These are phyloP conservation scores for Tringa solitaria DNA, from an alignment of 2,113 vertebrate species.

Conservation along the genomic window DNA sequence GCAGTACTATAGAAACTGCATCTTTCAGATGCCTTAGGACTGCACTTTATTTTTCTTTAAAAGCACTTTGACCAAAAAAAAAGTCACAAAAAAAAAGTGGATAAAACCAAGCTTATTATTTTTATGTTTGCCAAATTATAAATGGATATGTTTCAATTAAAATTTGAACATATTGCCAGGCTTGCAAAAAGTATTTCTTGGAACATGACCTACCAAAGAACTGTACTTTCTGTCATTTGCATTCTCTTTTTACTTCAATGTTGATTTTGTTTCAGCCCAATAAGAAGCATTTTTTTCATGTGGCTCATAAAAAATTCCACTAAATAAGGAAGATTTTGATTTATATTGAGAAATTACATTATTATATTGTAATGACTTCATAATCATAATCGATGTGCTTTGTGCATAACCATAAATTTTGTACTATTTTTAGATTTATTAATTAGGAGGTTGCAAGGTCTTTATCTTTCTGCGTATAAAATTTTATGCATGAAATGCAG, in stretches of 20 bases:
- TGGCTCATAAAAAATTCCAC: neutral
- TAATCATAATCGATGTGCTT: conserved; percentile 55
- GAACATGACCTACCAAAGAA: neutral
- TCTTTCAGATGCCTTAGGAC: neutral
- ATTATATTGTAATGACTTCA: conserved; percentile 26
- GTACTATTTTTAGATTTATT: conserved; percentile 48
- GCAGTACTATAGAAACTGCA: neutral
- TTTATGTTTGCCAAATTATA: neutral
- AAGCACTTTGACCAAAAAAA: neutral
- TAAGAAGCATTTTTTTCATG: neutral
- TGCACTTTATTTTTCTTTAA: neutral
- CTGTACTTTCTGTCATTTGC: neutral
- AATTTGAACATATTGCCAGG: neutral
- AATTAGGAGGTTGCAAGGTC: conserved; percentile 32
- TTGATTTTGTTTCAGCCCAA: neutral
- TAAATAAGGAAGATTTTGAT: neutral
- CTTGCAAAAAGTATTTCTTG: neutral
- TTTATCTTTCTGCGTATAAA: conserved; percentile 28
- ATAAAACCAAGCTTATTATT: neutral
- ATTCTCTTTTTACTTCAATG: neutral
- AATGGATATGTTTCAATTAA: neutral
- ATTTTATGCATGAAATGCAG: conserved; percentile 13
- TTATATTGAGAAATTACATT: conserved; percentile 15
- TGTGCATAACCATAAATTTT: conserved; percentile 20
- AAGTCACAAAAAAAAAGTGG: neutral